Percentiles rank a stretch among this genome's conserved stretches.
Conservation (phyloP, 2,113 vertebrate genomes). For the Nansenia antarctica region DNA sequence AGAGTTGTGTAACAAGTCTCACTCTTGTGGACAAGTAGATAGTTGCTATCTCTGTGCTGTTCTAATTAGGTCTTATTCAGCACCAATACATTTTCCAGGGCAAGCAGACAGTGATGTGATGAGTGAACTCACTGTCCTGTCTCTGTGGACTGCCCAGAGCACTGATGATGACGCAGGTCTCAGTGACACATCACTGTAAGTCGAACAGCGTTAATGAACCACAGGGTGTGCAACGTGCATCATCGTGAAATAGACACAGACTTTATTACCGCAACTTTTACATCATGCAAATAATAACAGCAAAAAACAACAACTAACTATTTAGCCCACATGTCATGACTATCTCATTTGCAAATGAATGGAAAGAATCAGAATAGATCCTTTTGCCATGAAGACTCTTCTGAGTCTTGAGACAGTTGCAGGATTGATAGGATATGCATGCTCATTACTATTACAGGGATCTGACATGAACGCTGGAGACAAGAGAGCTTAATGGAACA, state of each 20-base stretch:
- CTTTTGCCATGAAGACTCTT: not conserved
- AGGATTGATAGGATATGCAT: not conserved
- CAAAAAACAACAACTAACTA: not conserved
- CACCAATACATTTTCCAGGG: not conserved
- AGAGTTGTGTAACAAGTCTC: not conserved
- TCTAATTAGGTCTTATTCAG: not conserved
- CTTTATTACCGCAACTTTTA: no score
- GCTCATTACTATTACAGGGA: not conserved
- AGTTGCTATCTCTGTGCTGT: not conserved
- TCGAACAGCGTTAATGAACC: not conserved
- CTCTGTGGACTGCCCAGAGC: not conserved
- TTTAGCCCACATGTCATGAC: not conserved
- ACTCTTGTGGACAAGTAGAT: not conserved
- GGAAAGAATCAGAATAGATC: not conserved
- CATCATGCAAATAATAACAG: no score
- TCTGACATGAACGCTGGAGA: not conserved
- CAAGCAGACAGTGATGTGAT: conserved; percentile 2
- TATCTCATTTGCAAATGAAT: not conserved
- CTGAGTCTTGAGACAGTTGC: not conserved
- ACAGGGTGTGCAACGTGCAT: no score
- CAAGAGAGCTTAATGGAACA: not conserved
- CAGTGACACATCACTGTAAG: not conserved
- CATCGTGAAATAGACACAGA: no score
- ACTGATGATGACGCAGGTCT: not conserved
- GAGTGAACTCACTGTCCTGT: not conserved